Conservation (phyloP, 2,797 vertebrate species). For the Lepus townsendii region DNA sequence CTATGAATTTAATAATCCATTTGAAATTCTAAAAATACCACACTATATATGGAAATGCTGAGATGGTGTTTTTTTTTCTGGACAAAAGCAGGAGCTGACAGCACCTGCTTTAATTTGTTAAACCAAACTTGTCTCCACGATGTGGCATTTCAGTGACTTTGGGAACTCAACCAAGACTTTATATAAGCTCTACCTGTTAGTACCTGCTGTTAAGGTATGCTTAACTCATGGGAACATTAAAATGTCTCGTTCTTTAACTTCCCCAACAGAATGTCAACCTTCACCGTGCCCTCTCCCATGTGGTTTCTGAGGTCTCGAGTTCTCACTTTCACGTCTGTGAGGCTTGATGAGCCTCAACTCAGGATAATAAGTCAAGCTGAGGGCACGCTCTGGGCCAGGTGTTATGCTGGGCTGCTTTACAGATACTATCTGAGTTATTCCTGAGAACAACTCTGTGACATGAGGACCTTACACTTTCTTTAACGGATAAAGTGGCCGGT, state of each 20-base stretch:
- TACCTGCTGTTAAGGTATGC: slow-evolving; percentile 60
- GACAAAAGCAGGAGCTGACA: background rate
- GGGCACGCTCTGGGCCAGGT: background rate
- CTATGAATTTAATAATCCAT: background rate
- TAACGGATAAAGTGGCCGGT: background rate
- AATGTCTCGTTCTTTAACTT: slow-evolving; percentile 20
- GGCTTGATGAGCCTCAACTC: background rate
- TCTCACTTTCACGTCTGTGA: background rate
- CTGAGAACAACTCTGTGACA: background rate
- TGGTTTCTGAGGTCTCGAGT: background rate
- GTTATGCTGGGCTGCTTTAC: background rate
- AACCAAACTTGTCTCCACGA: background rate
- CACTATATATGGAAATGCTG: background rate
- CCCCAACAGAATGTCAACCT: slow-evolving; percentile 42
- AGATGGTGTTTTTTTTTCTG: background rate
- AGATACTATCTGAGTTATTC: background rate
- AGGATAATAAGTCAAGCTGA: background rate
- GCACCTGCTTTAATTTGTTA: slow-evolving; percentile 44
- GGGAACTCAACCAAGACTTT: slow-evolving; percentile 35
- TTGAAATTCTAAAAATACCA: slow-evolving; percentile 22
- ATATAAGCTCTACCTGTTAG: slow-evolving; percentile 1
- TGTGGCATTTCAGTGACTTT: slow-evolving; percentile 51
- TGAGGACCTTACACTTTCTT: background rate
- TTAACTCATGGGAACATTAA: slow-evolving; percentile 30
- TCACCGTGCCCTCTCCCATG: background rate